Conservation (phyloP, 2,113 vertebrate species). For the Nycticryphes semicollaris region DNA sequence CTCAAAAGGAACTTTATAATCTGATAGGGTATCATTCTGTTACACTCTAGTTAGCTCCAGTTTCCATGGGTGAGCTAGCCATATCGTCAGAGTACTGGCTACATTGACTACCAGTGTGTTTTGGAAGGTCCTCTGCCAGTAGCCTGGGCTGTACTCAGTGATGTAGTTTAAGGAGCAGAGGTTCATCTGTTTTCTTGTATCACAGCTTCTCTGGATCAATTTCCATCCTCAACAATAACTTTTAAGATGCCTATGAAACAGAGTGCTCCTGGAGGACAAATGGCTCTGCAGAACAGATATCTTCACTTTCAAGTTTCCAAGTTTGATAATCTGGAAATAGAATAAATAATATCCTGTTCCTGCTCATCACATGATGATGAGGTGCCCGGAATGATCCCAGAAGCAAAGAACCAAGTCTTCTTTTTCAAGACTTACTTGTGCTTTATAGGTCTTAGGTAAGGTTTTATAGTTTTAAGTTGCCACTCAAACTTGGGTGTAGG, state of each 20-base stretch:
- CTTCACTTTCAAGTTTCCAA: not conserved
- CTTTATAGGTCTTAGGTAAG: not conserved
- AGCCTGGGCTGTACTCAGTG: not conserved
- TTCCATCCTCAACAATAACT: not conserved
- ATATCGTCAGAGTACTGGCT: not conserved
- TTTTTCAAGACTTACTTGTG: not conserved
- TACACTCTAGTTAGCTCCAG: not conserved
- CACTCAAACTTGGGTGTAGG: not conserved
- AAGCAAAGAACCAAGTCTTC: not conserved
- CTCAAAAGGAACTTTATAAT: not conserved
- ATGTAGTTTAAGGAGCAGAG: not conserved
- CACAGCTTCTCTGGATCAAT: not conserved
- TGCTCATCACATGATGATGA: not conserved
- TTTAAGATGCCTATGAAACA: fast-evolving
- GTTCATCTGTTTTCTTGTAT: not conserved
- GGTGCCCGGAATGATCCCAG: not conserved
- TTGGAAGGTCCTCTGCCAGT: not conserved
- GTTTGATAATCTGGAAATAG: too few species aligned
- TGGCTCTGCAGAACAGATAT: not conserved
- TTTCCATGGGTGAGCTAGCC: not conserved
- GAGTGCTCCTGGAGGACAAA: not conserved
- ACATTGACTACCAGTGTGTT: fast-evolving
- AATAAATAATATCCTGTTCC: not conserved
- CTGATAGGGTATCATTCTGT: not conserved
- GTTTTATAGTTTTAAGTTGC: not conserved